Conservation (phyloP, 2,888 invertebrate genomes). For the Conops quadrifasciatus region DNA sequence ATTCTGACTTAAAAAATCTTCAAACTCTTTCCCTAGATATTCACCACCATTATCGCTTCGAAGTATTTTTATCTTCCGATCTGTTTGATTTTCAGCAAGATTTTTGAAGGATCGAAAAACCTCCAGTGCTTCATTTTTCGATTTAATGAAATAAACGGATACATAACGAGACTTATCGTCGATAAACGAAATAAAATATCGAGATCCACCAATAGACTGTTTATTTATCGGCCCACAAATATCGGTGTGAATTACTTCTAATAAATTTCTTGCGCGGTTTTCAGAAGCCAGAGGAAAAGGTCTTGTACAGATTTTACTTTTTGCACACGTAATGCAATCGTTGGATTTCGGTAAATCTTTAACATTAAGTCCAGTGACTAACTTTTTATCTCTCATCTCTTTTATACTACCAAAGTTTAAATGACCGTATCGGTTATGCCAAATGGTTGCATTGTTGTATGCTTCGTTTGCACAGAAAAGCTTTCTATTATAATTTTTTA, state of each 20-base stretch:
- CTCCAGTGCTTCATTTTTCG: conserved; percentile 20
- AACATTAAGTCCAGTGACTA: too few species aligned
- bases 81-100: too few species aligned
- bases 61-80: conserved; percentile 38
- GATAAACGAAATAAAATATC: conserved; percentile 42
- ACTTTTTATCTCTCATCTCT: too few species aligned
- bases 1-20: conserved; percentile 23
- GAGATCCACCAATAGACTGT: conserved; percentile 39
- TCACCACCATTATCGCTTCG: conserved; percentile 39
- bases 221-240: conserved; percentile 40
- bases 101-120: conserved; percentile 35
- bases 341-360: too few species aligned
- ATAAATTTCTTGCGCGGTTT: too few species aligned
- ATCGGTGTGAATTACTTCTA: too few species aligned
- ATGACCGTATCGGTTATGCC: conserved; percentile 36
- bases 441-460: too few species aligned
- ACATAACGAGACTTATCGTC: conserved; percentile 39
- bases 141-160: conserved; percentile 42
- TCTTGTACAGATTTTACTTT: too few species aligned
- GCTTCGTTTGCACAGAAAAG: too few species aligned
- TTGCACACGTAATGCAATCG: too few species aligned
- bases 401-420: conserved; percentile 14
- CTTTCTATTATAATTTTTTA: too few species aligned
- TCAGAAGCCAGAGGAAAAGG: too few species aligned
- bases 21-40: conserved; percentile 22